Conservation (phyloP, 2,797 vertebrate species). For the Propithecus perrieri region DNA sequence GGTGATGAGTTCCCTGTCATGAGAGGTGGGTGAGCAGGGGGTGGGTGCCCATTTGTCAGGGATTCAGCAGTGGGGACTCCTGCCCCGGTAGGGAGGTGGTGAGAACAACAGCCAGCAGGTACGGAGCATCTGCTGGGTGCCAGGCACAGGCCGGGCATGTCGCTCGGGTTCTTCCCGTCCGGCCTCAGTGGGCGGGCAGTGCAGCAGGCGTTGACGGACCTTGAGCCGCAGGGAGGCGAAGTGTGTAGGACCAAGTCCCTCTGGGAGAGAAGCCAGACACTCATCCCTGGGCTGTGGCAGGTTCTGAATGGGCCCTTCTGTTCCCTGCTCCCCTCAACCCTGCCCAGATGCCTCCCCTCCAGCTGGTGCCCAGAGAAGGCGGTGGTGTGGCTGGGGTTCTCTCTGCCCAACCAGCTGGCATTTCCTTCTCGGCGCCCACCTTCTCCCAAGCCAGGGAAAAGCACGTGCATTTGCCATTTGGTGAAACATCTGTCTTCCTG, state of each 20-base stretch:
- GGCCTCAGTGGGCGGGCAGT: neutral
- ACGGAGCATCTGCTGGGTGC: neutral
- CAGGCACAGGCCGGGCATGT: neutral
- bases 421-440: constrained; percentile 45
- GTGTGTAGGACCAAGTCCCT: neutral
- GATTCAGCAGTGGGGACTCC: neutral
- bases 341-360: neutral
- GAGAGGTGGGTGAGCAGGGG: neutral
- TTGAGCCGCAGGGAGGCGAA: neutral
- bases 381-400: constrained; percentile 47
- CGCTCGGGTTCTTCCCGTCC: neutral
- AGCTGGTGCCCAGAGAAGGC: constrained; percentile 16
- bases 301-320: neutral
- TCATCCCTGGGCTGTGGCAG: neutral
- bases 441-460: constrained; percentile 53
- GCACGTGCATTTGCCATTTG: constrained; percentile 70
- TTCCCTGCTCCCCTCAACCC: neutral
- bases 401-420: constrained; percentile 58
- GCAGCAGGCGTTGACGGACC: neutral
- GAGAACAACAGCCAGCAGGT: neutral
- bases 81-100: neutral
- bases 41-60: neutral
- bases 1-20: neutral
- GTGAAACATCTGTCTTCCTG: constrained; percentile 68
- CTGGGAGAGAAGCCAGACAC: neutral